Conservation (phyloP, 1,140 invertebrate genomes). For the Aphis craccivora region DNA sequence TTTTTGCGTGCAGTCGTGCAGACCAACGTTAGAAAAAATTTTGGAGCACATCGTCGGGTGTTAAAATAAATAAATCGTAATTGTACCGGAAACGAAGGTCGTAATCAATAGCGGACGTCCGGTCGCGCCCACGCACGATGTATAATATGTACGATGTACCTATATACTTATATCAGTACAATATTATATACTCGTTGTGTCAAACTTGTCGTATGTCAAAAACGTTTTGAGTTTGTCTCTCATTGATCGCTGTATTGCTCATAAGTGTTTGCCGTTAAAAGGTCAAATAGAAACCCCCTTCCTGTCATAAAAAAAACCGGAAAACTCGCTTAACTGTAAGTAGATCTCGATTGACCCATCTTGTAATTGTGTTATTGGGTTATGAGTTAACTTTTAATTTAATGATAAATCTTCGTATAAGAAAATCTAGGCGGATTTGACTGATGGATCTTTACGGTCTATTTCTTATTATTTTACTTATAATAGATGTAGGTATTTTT, state of each 20-base stretch:
- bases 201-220: background rate
- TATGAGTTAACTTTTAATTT: too few relatives aligned
- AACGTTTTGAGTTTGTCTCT: background rate
- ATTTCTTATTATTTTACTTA: too few relatives aligned
- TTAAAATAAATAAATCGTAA: conserved; percentile 34
- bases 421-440: too few relatives aligned
- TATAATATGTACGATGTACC: too few relatives aligned
- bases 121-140: background rate
- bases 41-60: background rate
- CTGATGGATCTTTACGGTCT: too few relatives aligned
- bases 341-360: background rate
- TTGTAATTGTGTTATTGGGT: too few relatives aligned
- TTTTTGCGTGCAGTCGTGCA: background rate
- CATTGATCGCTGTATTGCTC: background rate
- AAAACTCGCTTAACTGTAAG: background rate
- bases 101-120: conserved; percentile 37
- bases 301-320: background rate
- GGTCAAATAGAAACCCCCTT: background rate
- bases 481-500: too few relatives aligned
- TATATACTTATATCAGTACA: background rate
- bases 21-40: background rate
- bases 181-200: background rate
- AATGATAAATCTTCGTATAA: too few relatives aligned
- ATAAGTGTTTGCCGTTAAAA: background rate
- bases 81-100: conserved; percentile 36